Evolutionary conservation across 2,113 vertebrate genomes (phyloP).

Genomic region (Synodontis membranacea): DNA sequence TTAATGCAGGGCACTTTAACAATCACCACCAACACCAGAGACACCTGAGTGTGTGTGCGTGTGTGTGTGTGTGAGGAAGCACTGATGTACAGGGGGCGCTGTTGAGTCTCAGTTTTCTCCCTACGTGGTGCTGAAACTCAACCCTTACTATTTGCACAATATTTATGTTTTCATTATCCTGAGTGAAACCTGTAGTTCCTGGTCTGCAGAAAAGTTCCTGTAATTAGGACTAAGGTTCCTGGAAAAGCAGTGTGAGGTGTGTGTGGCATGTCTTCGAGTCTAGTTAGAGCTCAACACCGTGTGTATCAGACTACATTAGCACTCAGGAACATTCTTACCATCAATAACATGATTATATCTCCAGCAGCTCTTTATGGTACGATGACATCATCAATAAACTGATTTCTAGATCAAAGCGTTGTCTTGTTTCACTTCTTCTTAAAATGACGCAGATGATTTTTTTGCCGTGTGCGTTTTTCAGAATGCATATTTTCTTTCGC

Average conservation of each 20-base stretch:
- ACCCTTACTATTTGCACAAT: not conserved
- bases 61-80: not conserved
- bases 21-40: not conserved
- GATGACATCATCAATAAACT: no score
- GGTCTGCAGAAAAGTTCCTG: not conserved
- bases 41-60: not conserved
- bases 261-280: not conserved
- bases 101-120: not conserved
- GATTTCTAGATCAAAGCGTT: no score
- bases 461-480: no score
- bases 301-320: not conserved
- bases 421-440: no score
- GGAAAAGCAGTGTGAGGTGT: not conserved
- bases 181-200: not conserved
- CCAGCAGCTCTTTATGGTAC: no score
- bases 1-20: not conserved
- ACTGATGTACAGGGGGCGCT: not conserved
- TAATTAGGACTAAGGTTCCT: not conserved
- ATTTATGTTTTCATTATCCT: not conserved
- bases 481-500: not conserved
- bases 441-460: no score
- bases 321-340: not conserved
- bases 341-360: no score
- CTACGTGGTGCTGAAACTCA: not conserved
- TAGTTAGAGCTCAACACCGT: not conserved